phyloP scores from a whole-genome alignment of 2,888 invertebrate species.

The Stictocephala bisonia region DNA sequence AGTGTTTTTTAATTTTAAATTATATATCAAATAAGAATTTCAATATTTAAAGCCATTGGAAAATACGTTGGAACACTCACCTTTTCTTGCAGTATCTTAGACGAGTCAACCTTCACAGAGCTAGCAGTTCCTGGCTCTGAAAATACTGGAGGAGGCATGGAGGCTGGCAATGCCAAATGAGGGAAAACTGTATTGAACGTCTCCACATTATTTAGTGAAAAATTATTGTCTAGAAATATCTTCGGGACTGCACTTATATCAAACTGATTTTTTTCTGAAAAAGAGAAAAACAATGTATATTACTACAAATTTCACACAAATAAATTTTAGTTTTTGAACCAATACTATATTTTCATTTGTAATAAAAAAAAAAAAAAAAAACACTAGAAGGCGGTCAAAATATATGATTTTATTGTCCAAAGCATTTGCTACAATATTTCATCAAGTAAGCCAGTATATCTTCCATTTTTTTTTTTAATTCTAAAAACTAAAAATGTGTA shows the following conservation, averaged over 20 bases:
- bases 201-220: slow-evolving; percentile 82
- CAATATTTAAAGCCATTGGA: too few species aligned
- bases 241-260: slow-evolving; percentile 80
- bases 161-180: slow-evolving; percentile 66
- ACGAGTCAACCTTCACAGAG: slow-evolving; percentile 47
- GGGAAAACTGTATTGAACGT: slow-evolving; percentile 90
- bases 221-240: slow-evolving; percentile 83
- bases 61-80: too few species aligned
- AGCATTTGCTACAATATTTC: too few species aligned
- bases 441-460: too few species aligned
- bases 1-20: too few species aligned
- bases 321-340: too few species aligned
- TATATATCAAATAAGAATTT: too few species aligned
- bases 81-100: slow-evolving; percentile 83
- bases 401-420: too few species aligned
- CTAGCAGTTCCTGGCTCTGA: not conserved
- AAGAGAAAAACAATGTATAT: slow-evolving; percentile 51
- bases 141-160: slow-evolving; percentile 35
- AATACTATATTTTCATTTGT: not conserved
- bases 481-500: too few species aligned
- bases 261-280: slow-evolving; percentile 66
- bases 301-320: slow-evolving; percentile 19
- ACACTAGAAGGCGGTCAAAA: too few species aligned
- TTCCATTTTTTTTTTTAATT: too few species aligned
- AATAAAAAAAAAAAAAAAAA: too few species aligned